Percentiles rank a stretch among this genome's conserved stretches.
Evolutionary conservation across 2,113 vertebrate genomes (phyloP).

Genomic region (Apodemus speciosus): DNA sequence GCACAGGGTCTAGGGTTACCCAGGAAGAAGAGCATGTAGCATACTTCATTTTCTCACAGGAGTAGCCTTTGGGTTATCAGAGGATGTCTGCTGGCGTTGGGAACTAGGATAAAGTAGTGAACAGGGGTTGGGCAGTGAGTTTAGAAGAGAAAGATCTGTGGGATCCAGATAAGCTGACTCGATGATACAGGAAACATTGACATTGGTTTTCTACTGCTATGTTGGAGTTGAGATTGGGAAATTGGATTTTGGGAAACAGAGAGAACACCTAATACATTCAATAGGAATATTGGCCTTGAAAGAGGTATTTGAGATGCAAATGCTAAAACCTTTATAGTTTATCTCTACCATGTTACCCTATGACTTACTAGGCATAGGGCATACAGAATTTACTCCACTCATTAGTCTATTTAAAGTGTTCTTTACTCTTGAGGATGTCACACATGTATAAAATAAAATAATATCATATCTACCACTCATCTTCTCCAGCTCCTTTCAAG

Average conservation of each 20-base stretch:
- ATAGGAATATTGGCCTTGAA: background rate
- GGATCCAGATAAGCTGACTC: background rate
- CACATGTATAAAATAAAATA: background rate
- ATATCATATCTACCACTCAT: background rate
- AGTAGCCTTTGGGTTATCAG: background rate
- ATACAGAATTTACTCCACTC: background rate
- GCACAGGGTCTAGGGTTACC: background rate
- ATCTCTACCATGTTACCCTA: background rate
- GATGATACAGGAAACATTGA: background rate
- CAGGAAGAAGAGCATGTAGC: too few relatives aligned
- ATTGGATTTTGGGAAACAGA: background rate
- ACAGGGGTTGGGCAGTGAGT: background rate
- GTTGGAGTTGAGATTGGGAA: background rate
- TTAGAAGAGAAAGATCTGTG: background rate
- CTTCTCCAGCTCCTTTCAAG: background rate
- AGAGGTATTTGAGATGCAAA: background rate
- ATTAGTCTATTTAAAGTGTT: background rate
- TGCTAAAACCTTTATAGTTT: background rate
- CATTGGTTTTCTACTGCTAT: background rate
- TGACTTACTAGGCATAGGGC: background rate
- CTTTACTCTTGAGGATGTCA: background rate
- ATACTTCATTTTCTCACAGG: background rate
- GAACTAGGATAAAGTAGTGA: background rate
- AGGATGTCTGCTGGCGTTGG: background rate
- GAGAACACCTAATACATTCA: background rate